These are phyloP conservation scores for Cisticola juncidis DNA, from an alignment of 2,113 vertebrate genomes.

Conservation along the genomic window DNA sequence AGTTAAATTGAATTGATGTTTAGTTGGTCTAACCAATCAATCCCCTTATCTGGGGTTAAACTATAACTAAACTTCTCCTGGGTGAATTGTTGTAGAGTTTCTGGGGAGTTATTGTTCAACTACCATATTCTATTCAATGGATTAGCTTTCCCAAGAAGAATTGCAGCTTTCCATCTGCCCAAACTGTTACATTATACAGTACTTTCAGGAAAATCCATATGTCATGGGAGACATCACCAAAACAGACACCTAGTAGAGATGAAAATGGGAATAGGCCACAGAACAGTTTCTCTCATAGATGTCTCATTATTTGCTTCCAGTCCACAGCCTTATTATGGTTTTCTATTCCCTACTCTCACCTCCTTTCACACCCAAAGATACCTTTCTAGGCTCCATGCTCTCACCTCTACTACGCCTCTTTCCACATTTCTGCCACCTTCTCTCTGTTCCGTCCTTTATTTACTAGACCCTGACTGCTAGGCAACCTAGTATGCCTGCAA, in stretches of 20 bases:
- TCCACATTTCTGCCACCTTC: neutral
- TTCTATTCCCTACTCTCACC: neutral
- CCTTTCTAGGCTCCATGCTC: neutral
- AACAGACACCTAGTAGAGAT: neutral
- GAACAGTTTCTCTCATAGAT: neutral
- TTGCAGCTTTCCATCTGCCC: neutral
- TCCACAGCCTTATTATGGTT: neutral
- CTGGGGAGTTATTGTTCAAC: conserved; percentile 27
- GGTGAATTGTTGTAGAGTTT: neutral
- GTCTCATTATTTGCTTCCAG: neutral
- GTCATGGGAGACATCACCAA: neutral
- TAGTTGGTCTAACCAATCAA: neutral
- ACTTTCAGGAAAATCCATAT: neutral
- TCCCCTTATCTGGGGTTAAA: neutral
- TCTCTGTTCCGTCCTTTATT: neutral
- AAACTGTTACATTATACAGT: neutral
- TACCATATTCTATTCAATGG: neutral
- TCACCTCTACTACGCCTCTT: neutral
- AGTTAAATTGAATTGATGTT: neutral
- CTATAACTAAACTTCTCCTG: neutral
- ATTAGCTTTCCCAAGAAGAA: neutral
- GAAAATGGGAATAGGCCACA: neutral
- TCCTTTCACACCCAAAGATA: neutral
- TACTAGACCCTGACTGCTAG: neutral
- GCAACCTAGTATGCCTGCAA: neutral